A percentile compares a stretch with the other conserved stretches of the same genome.
These are phyloP conservation scores for Passerina amoena DNA, from an alignment of 2,113 vertebrate species.

Conservation along the genomic window DNA sequence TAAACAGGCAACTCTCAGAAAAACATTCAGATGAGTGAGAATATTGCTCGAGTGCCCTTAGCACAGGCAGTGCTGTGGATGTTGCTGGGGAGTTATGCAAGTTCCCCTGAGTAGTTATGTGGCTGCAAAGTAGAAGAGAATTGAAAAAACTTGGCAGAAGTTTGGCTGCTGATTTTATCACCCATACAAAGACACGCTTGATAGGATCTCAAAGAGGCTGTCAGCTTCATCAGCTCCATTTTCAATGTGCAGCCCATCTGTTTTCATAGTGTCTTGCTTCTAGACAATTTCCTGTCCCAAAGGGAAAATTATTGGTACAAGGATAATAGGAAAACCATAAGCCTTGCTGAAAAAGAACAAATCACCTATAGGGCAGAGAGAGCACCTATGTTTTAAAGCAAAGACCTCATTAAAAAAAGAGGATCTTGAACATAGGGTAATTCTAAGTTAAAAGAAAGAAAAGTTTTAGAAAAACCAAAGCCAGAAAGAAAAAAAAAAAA, in stretches of 20 bases:
- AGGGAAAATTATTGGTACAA: not conserved
- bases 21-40: not conserved
- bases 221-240: not conserved
- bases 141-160: not conserved
- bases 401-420: not conserved
- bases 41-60: not conserved
- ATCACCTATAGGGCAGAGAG: not conserved
- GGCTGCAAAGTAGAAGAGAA: not conserved
- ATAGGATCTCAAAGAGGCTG: not conserved
- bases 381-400: not conserved
- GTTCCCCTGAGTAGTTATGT: not conserved
- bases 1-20: not conserved
- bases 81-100: not conserved
- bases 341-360: not conserved
- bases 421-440: not conserved
- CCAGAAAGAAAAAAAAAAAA: constrained; percentile 3
- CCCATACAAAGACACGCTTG: not conserved
- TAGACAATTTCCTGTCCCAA: not conserved
- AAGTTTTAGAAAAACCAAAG: not conserved
- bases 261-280: not conserved
- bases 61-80: not conserved
- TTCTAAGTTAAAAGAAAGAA: not conserved
- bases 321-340: not conserved
- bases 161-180: not conserved
- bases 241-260: not conserved